Evolutionary conservation across 2,113 vertebrate species (phyloP).

Genomic region (Phaetusa simplex): DNA sequence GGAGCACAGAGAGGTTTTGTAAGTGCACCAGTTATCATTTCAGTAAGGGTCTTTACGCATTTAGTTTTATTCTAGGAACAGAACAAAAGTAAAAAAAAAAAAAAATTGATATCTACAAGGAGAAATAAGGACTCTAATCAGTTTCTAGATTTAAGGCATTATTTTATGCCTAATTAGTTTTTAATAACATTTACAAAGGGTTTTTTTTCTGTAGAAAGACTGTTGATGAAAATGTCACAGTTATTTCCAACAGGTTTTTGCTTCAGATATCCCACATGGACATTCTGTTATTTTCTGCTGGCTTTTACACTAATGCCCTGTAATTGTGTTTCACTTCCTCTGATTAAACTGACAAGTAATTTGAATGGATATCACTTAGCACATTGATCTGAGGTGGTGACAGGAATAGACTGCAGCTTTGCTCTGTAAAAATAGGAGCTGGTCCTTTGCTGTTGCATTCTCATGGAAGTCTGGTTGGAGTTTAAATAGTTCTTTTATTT

Average conservation of each 20-base stretch:
- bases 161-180: conserved; percentile 62
- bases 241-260: conserved; percentile 8
- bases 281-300: conserved; percentile 64
- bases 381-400: conserved; percentile 74
- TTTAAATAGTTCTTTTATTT: background rate
- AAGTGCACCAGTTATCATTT: background rate
- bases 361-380: conserved; percentile 80
- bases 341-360: conserved; percentile 83
- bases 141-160: conserved; percentile 59
- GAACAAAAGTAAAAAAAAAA: background rate
- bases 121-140: conserved; percentile 64
- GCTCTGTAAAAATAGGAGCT: background rate
- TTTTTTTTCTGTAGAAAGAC: background rate
- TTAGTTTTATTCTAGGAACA: background rate
- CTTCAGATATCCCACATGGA: conserved; percentile 16
- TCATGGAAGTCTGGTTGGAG: background rate
- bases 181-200: conserved; percentile 55
- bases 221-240: conserved; percentile 59
- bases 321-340: conserved; percentile 78
- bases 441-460: background rate
- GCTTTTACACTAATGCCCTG: conserved; percentile 73
- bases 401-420: background rate
- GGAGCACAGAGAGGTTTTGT: background rate
- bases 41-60: background rate
- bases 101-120: conserved; percentile 9